Evolutionary conservation across 2,113 vertebrate species (phyloP).

Genomic region (Fregetta grallaria): DNA sequence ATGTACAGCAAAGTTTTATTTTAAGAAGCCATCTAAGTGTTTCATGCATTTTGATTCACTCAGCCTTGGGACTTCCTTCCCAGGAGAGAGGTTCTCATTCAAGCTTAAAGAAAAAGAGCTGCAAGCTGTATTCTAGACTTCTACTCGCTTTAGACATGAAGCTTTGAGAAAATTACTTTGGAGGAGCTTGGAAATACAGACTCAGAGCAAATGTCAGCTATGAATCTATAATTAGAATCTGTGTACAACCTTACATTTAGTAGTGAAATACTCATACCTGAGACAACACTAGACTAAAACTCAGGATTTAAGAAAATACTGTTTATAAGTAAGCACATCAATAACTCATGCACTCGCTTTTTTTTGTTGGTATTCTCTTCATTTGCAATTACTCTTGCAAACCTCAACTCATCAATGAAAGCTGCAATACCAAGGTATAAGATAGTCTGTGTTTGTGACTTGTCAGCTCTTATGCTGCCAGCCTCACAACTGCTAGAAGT

Average conservation of each 20-base stretch:
- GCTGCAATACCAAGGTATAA: not conserved
- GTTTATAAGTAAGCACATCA: not conserved
- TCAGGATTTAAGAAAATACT: not conserved
- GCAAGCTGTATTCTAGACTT: not conserved
- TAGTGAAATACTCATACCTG: not conserved
- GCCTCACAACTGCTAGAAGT: not conserved
- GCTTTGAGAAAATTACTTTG: not conserved
- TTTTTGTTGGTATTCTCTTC: not conserved
- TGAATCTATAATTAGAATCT: not conserved
- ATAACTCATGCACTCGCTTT: not conserved
- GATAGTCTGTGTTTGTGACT: fast-evolving
- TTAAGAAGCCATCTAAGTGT: not conserved
- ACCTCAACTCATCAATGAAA: not conserved
- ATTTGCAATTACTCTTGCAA: not conserved
- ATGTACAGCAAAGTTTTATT: not conserved
- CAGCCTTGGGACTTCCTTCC: not conserved
- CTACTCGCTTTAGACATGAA: not conserved
- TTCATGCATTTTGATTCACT: not conserved
- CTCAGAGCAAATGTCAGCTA: not conserved
- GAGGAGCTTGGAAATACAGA: not conserved
- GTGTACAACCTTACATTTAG: not conserved
- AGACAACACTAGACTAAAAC: not conserved
- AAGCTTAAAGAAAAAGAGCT: not conserved
- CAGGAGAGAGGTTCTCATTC: not conserved
- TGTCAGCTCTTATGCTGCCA: not conserved